Percentiles rank a stretch among this genome's conserved stretches.
Evolutionary conservation across 2,113 vertebrate genomes (phyloP).

Genomic region (Falcunculus frontatus): DNA sequence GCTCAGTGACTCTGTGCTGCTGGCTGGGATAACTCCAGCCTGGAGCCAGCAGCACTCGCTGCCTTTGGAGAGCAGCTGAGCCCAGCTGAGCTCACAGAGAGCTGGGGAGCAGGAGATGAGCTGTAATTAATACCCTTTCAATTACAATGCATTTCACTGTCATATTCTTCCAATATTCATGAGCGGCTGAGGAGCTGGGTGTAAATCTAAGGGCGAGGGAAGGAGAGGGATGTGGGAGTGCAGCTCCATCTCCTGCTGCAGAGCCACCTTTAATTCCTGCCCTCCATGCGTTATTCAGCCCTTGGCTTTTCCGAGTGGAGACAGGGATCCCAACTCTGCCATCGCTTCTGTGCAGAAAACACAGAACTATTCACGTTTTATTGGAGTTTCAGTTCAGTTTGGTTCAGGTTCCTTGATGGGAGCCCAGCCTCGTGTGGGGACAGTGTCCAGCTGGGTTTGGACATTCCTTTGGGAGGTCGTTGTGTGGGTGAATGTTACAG

Average conservation of each 20-base stretch:
- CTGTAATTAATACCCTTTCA: slow-evolving; percentile 54
- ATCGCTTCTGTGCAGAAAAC: background rate
- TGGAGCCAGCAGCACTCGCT: background rate
- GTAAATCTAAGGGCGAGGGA: background rate
- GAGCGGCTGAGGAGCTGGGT: background rate
- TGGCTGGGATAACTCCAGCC: slow-evolving; percentile 3
- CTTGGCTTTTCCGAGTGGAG: too few species aligned
- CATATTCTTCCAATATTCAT: background rate
- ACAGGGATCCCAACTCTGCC: background rate
- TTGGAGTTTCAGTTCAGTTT: background rate
- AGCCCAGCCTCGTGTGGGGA: accelerated
- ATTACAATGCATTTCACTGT: slow-evolving; percentile 19
- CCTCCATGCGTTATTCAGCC: background rate
- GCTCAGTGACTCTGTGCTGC: slow-evolving; percentile 15
- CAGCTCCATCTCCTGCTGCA: background rate
- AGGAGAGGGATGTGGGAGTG: background rate
- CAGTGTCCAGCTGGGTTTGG: accelerated
- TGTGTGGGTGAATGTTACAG: too few species aligned
- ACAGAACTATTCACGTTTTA: background rate
- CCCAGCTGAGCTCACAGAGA: background rate
- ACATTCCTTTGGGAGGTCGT: accelerated
- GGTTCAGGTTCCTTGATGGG: background rate
- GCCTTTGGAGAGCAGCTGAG: background rate
- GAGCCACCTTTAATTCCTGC: background rate
- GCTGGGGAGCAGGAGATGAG: background rate